Evolutionary conservation across 2,888 invertebrate genomes (phyloP).

Genomic region (Scotopteryx bipunctaria): DNA sequence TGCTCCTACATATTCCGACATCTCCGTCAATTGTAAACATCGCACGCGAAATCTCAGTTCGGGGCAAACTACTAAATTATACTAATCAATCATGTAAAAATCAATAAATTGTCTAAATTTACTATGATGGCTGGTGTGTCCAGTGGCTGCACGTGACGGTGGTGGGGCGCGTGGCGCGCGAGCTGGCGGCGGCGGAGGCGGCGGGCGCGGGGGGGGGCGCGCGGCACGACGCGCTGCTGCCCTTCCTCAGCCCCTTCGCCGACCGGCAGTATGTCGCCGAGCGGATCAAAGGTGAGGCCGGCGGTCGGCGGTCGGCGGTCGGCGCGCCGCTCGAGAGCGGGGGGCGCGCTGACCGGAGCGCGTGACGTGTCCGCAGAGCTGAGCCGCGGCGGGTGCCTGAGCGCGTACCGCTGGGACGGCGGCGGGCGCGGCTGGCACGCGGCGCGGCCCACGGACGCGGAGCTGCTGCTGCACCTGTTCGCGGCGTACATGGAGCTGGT

Average conservation of each 20-base stretch:
- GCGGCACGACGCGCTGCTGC: slow-evolving; percentile 84
- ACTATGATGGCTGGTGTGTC: neutral
- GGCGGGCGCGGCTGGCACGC: slow-evolving; percentile 93
- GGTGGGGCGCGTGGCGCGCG: slow-evolving; percentile 87
- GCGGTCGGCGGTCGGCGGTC: neutral
- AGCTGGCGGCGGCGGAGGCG: slow-evolving; percentile 88
- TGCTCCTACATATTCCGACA: too few relatives aligned
- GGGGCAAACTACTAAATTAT: too few relatives aligned
- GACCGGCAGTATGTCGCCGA: slow-evolving; percentile 94
- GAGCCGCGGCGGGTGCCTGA: slow-evolving; percentile 92
- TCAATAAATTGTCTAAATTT: neutral
- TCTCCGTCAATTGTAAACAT: too few relatives aligned
- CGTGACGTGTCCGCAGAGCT: slow-evolving; percentile 77
- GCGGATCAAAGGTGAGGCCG: slow-evolving; percentile 85
- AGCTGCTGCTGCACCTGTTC: slow-evolving; percentile 92
- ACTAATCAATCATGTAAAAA: too few relatives aligned
- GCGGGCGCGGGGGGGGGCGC: slow-evolving; percentile 64
- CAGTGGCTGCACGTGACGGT: slow-evolving; percentile 95
- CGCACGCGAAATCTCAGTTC: too few relatives aligned
- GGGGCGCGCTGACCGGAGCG: neutral
- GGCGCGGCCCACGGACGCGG: slow-evolving; percentile 93
- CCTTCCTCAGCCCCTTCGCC: slow-evolving; percentile 90
- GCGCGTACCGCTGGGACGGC: slow-evolving; percentile 94
- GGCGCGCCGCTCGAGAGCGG: slow-evolving; percentile 17
- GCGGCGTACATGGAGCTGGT: slow-evolving; percentile 92